phyloP scores from a whole-genome alignment of 2,113 vertebrate species.

The Zosterops hypoxanthus region DNA sequence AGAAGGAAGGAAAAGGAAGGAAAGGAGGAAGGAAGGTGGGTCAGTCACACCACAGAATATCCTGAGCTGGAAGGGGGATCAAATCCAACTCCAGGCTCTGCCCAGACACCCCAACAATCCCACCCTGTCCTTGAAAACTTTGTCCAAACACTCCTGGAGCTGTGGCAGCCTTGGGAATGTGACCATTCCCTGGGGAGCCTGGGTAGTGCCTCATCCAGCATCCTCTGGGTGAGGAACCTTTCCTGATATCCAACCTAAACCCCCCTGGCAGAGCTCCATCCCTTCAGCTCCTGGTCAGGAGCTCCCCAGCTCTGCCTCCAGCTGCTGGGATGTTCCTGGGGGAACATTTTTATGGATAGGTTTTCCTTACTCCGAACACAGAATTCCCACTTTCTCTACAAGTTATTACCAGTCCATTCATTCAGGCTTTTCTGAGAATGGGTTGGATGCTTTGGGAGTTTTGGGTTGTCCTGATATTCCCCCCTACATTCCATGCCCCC shows the following conservation, averaged over 20 bases:
- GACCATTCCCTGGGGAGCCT: not conserved
- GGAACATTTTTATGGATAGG: rapidly evolving
- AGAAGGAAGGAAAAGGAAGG: not conserved
- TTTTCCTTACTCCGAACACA: not conserved
- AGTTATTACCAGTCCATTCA: not conserved
- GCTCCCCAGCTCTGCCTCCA: not conserved
- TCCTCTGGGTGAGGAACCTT: not conserved
- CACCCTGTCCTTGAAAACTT: rapidly evolving
- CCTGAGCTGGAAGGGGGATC: not conserved
- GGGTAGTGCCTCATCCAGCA: not conserved
- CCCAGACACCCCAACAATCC: not conserved
- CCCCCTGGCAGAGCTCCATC: not conserved
- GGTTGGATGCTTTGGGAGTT: not conserved
- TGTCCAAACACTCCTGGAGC: not conserved
- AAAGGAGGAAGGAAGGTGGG: not conserved
- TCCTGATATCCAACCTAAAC: not conserved
- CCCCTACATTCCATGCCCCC: not conserved
- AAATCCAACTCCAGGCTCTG: not conserved
- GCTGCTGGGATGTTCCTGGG: not conserved
- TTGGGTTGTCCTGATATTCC: not conserved
- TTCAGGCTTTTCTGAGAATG: not conserved
- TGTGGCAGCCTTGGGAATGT: not conserved
- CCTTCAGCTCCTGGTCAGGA: no score
- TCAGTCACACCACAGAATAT: not conserved
- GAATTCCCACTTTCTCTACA: not conserved